Percentiles rank a stretch among this genome's conserved stretches.
These are phyloP conservation scores for Hybognathus amarus DNA, from an alignment of 2,797 vertebrate species.

Conservation along the genomic window DNA sequence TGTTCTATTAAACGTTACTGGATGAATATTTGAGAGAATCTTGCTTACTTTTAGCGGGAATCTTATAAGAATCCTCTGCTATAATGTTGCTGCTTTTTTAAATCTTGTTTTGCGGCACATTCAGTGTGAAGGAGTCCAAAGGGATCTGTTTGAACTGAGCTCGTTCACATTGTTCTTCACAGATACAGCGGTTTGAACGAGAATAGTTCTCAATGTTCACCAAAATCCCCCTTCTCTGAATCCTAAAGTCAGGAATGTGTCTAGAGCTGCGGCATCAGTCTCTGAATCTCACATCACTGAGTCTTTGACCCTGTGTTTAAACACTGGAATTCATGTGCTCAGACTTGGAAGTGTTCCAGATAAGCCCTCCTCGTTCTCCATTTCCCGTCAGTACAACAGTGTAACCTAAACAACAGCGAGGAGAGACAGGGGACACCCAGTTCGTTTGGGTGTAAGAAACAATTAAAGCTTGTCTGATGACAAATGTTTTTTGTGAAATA, in stretches of 20 bases:
- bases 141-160: background rate
- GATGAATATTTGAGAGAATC: background rate
- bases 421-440: background rate
- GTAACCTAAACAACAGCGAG: background rate
- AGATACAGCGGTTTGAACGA: background rate
- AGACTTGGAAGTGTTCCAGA: constrained; percentile 37
- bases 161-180: constrained; percentile 5
- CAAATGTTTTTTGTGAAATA: too few species aligned
- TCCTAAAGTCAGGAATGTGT: background rate
- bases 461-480: background rate
- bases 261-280: background rate
- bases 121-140: background rate
- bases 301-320: constrained; percentile 13
- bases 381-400: background rate
- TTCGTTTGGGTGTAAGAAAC: background rate
- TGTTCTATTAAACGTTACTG: background rate
- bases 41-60: background rate
- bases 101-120: background rate
- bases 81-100: background rate
- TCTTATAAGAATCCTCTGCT: background rate
- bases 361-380: constrained; percentile 7
- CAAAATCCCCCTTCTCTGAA: constrained; percentile 1
- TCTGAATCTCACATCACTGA: constrained; percentile 23
- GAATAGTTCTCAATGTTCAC: background rate
- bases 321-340: constrained; percentile 32